These are phyloP conservation scores for Rhodophaea formosa DNA, from an alignment of 2,888 invertebrate genomes.

Conservation along the genomic window DNA sequence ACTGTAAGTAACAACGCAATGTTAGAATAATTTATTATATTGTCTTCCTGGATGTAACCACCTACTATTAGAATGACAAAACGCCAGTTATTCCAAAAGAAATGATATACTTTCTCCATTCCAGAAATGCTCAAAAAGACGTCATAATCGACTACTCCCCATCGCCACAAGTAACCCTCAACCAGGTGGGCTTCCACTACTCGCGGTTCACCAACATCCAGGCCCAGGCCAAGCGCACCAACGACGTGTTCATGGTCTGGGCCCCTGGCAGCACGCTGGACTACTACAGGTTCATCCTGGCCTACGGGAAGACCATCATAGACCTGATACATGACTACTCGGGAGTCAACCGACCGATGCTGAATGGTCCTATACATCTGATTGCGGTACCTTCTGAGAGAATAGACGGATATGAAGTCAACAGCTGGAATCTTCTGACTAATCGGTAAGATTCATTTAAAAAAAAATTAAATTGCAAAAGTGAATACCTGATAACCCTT, in stretches of 20 bases:
- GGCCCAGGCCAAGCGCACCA: constrained; percentile 30
- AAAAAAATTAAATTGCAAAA: no score
- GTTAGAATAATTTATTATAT: no score
- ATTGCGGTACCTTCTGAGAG: constrained; percentile 56
- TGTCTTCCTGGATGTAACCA: no score
- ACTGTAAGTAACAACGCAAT: no score
- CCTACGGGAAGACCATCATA: constrained; percentile 56
- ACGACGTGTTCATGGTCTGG: constrained; percentile 63
- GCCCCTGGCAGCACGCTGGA: constrained; percentile 47
- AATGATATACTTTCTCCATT: constrained; percentile 31
- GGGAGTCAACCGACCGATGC: constrained; percentile 45
- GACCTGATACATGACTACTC: constrained; percentile 60
- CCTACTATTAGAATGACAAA: no score
- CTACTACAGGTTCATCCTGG: constrained; percentile 53
- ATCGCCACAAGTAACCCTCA: constrained; percentile 63
- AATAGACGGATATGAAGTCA: constrained; percentile 57
- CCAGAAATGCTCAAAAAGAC: constrained; percentile 46
- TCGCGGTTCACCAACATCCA: constrained; percentile 49
- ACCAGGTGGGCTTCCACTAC: constrained; percentile 68
- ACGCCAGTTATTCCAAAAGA: constrained; percentile 6
- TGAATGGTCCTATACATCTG: constrained; percentile 65
- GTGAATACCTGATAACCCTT: no score
- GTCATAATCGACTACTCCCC: constrained; percentile 55
- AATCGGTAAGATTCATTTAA: constrained; percentile 48
- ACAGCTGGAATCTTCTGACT: constrained; percentile 70